These are phyloP conservation scores for Zelleria hepariella DNA, from an alignment of 2,888 invertebrate species.

Conservation along the genomic window DNA sequence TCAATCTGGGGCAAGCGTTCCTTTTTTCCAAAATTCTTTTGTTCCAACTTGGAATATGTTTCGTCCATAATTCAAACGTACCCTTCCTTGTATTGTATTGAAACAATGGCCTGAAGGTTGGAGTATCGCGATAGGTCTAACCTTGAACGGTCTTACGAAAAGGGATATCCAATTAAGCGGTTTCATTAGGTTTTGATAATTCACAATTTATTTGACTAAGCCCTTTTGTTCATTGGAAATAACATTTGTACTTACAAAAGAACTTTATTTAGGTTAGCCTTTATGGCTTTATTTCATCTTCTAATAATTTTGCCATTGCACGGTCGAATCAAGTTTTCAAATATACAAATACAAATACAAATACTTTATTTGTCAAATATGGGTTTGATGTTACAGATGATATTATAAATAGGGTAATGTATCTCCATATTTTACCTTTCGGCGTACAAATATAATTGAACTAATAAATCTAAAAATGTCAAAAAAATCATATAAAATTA, in stretches of 20 bases:
- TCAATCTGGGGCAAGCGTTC: conserved; percentile 15
- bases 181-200: conserved; percentile 1
- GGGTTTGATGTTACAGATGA: too few relatives aligned
- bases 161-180: conserved; percentile 1
- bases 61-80: conserved; percentile 12
- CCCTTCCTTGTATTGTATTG: conserved; percentile 13
- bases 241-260: background rate
- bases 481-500: too few relatives aligned
- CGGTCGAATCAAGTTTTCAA: too few relatives aligned
- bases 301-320: too few relatives aligned
- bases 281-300: too few relatives aligned
- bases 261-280: too few relatives aligned
- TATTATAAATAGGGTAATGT: too few relatives aligned
- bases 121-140: background rate
- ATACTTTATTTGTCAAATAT: too few relatives aligned
- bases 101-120: conserved; percentile 28
- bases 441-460: too few relatives aligned
- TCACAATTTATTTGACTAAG: background rate
- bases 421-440: too few relatives aligned
- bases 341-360: too few relatives aligned
- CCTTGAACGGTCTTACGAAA: background rate
- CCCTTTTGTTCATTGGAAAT: conserved; percentile 1
- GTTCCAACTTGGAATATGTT: conserved; percentile 17
- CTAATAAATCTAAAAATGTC: too few relatives aligned
- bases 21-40: conserved; percentile 26